Evolutionary conservation across 2,113 vertebrate genomes (phyloP).

Genomic region (Epinephelus moara): DNA sequence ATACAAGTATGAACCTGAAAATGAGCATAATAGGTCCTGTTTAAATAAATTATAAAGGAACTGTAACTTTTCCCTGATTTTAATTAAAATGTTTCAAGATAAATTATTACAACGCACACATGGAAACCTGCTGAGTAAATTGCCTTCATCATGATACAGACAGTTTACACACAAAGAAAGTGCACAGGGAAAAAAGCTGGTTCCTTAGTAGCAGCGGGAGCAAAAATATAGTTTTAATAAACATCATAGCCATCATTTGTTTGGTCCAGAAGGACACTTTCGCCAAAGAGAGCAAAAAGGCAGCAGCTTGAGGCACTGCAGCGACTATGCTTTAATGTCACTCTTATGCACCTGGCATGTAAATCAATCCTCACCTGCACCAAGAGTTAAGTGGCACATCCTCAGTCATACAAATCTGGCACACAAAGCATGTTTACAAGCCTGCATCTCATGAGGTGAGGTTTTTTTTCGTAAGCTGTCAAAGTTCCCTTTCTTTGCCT

Average conservation of each 20-base stretch:
- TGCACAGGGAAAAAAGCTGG: neutral
- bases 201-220: neutral
- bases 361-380: constrained; percentile 37
- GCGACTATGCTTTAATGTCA: neutral
- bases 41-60: neutral
- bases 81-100: neutral
- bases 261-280: neutral
- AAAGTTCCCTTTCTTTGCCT: constrained; percentile 52
- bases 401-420: constrained; percentile 23
- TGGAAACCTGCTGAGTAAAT: neutral
- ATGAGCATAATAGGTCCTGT: neutral
- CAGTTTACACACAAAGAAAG: neutral
- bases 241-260: neutral
- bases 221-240: neutral
- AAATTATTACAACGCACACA: neutral
- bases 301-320: neutral
- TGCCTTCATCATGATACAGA: neutral
- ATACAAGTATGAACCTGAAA: too few relatives aligned
- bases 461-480: constrained; percentile 53
- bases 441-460: constrained; percentile 38
- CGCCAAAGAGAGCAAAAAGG: neutral
- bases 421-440: constrained; percentile 61
- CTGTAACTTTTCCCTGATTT: neutral
- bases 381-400: constrained; percentile 9
- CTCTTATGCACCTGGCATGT: constrained; percentile 8